Evolutionary conservation across 1,140 invertebrate genomes (phyloP), one percentile per base, ranked within the genome.

Genomic region (Acyrthosiphon pisum): DNA sequence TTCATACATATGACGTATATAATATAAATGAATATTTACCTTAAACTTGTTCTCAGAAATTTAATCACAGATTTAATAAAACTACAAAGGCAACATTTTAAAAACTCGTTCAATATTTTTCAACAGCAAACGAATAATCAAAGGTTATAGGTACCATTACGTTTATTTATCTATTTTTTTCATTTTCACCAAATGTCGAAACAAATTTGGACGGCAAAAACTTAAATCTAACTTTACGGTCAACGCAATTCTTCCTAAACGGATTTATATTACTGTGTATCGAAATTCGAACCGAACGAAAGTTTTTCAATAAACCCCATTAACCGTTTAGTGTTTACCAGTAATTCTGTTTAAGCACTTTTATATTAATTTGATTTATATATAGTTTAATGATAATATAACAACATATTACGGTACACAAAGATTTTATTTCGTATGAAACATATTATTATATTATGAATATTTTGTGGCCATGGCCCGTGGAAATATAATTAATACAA

Each of bases 321-420:
- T 76, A 76, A 76, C 60, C 30, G n/a, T 76, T 41, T 41, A 41
- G 41, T 41, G 41, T 41, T 76, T 76, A 76, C n/a, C 11, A 76
- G 60, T 20, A 76, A 76, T 76, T 76, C n/a, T 76, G 14, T 76
- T 76, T n/a, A 76, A 68, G n/a, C n/a, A n/a, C 14, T 76, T 76
- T 76, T 76, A 76, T 76, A 76, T 76, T 76, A 76, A 76, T 76
- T 76, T n/a, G 18, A 76, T 76, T 35, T n/a, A 76, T 76, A 76
- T 18, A 1, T 1, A 6, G 3, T 76, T 76, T 76, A 18, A 18
- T 76, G 18, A 6, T n/a, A 20, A 6, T n/a, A 20, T n/a, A 68
- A 68, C 14, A 76, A 76, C 30, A n/a, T 8, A 46, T 7, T 76
- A 35, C 11, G n/a, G n/a, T 76, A 76, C 4, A 76, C 30, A n/a